Conservation (phyloP, 2,888 invertebrate genomes). For the Anarsia innoxiella region DNA sequence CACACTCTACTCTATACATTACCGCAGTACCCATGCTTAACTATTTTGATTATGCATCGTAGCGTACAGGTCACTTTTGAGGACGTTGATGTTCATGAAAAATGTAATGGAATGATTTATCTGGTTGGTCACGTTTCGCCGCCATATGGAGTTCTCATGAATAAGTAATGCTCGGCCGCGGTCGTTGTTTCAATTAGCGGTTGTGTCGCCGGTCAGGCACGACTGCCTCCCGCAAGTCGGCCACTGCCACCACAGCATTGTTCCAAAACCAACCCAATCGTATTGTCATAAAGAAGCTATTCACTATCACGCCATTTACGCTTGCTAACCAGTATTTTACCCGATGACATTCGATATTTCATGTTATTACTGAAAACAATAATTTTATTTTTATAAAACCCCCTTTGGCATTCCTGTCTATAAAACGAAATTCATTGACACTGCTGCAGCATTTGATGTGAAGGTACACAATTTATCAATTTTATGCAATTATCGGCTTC, state of each 20-base stretch:
- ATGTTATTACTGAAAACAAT: constrained; percentile 23
- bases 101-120: constrained; percentile 72
- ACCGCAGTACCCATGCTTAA: constrained; percentile 5
- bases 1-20: no score
- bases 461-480: no score
- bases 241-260: constrained; percentile 20
- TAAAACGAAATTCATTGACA: no score
- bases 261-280: constrained; percentile 27
- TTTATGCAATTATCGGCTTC: no score
- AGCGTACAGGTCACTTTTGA: constrained; percentile 9
- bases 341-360: constrained; percentile 22
- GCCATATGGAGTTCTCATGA: constrained; percentile 73
- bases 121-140: constrained; percentile 65
- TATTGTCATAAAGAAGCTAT: constrained; percentile 28
- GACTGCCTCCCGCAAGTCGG: constrained; percentile 39
- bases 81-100: constrained; percentile 50
- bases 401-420: no score
- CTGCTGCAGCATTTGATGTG: no score
- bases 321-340: constrained; percentile 17
- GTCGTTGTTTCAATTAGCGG: constrained; percentile 75
- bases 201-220: constrained; percentile 59
- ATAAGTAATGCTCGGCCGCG: constrained; percentile 69
- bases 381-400: constrained; percentile 21
- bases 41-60: neutral
- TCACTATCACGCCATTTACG: constrained; percentile 19